Evolutionary conservation across 2,797 vertebrate species (phyloP).

Genomic region (Pempheris klunzingeri): DNA sequence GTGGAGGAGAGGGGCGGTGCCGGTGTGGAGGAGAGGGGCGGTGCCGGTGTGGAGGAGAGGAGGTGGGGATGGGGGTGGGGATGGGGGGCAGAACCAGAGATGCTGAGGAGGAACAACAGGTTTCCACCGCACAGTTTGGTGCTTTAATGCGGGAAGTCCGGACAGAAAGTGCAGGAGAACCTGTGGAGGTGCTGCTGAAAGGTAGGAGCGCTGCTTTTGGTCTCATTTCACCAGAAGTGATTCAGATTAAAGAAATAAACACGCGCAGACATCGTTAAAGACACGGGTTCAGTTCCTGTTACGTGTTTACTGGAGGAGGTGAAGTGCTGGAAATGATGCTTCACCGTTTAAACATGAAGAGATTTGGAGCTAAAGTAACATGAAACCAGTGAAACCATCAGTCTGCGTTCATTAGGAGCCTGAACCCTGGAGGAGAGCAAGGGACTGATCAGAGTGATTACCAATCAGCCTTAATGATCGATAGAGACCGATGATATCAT

Average conservation of each 20-base stretch:
- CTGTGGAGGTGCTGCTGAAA: constrained; percentile 1
- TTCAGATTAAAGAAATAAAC: not conserved
- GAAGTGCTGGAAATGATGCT: too few relatives aligned
- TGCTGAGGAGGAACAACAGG: constrained; percentile 41
- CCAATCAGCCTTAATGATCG: too few relatives aligned
- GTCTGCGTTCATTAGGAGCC: too few relatives aligned
- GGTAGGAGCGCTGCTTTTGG: constrained; percentile 12
- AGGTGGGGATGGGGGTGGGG: not conserved
- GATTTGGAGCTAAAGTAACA: not conserved
- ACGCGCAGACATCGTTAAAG: too few relatives aligned
- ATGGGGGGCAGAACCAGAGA: not conserved
- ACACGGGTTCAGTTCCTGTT: too few relatives aligned
- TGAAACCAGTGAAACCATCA: too few relatives aligned
- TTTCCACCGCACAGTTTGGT: not conserved
- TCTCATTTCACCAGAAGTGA: not conserved
- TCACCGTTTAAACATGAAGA: not conserved
- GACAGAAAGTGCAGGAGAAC: not conserved
- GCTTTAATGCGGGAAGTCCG: not conserved
- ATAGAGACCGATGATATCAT: too few relatives aligned
- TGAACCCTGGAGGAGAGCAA: too few relatives aligned
- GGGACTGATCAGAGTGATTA: not conserved
- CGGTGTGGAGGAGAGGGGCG: constrained; percentile 16
- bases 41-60: not conserved
- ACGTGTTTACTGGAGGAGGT: not conserved
- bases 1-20: constrained; percentile 22